Conservation (phyloP, 2,888 invertebrate genomes). For the Pycnomerus fuliginosus region DNA sequence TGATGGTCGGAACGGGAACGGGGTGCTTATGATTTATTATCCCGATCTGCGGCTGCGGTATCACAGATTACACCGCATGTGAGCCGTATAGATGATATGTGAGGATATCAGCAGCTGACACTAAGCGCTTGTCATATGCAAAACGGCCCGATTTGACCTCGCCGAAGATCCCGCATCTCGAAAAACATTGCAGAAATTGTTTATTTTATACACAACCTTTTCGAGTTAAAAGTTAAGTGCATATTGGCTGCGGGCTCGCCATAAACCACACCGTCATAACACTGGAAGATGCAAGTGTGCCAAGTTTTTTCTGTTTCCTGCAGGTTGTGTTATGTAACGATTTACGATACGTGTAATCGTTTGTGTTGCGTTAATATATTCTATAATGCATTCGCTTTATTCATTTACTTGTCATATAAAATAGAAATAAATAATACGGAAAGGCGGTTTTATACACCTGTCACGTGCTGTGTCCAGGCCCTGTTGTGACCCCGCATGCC, state of each 20-base stretch:
- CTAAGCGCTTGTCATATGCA: slow-evolving; percentile 45
- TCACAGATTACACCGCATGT: slow-evolving; percentile 51
- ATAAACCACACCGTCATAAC: too few relatives aligned
- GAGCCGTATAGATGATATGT: slow-evolving; percentile 48
- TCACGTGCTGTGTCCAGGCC: slow-evolving; percentile 15
- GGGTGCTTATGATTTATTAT: slow-evolving; percentile 51
- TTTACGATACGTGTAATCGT: too few relatives aligned
- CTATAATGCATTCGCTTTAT: too few relatives aligned
- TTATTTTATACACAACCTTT: slow-evolving; percentile 6
- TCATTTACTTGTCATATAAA: slow-evolving; percentile 21
- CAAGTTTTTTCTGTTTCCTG: too few relatives aligned
- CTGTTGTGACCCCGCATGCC: slow-evolving; percentile 24
- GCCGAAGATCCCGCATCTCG: slow-evolving; percentile 9
- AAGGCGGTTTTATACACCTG: slow-evolving; percentile 21
- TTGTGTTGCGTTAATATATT: too few relatives aligned
- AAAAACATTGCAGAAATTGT: slow-evolving; percentile 15
- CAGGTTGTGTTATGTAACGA: too few relatives aligned
- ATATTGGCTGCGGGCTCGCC: slow-evolving; percentile 12
- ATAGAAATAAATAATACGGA: slow-evolving; percentile 21
- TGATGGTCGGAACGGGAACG: slow-evolving; percentile 41
- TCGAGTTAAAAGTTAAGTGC: slow-evolving; percentile 2
- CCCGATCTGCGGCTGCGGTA: slow-evolving; percentile 48
- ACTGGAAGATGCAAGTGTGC: too few relatives aligned
- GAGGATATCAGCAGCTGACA: slow-evolving; percentile 50
- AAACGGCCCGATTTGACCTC: slow-evolving; percentile 32